Evolutionary conservation across 2,797 vertebrate species (phyloP).

Genomic region (Leontopithecus rosalia): DNA sequence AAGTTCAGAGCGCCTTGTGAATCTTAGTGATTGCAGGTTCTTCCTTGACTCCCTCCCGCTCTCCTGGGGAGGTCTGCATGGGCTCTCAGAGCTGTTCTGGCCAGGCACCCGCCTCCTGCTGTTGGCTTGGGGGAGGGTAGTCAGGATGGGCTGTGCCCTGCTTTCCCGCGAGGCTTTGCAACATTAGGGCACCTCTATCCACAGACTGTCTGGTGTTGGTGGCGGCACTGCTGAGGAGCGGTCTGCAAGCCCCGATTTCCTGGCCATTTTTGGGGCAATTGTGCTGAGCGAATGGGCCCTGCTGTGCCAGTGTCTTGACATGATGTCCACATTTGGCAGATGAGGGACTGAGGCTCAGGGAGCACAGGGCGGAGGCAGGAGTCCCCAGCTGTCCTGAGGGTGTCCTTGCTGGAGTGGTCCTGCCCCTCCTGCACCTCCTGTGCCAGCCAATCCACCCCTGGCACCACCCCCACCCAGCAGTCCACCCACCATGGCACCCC

Average conservation of each 20-base stretch:
- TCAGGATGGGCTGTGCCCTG: accelerated
- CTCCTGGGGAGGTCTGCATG: neutral
- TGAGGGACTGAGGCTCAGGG: neutral
- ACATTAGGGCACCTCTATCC: neutral
- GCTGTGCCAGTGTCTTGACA: neutral
- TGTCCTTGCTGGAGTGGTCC: neutral
- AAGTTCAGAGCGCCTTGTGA: neutral
- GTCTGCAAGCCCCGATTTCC: neutral
- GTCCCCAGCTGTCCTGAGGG: neutral
- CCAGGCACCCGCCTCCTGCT: neutral
- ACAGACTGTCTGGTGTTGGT: neutral
- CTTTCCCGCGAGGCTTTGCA: neutral
- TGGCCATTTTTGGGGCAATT: neutral
- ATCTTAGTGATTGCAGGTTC: neutral
- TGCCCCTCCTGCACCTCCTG: neutral
- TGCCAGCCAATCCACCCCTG: neutral
- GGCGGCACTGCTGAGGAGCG: accelerated
- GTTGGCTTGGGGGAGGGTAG: neutral
- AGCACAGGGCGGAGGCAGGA: neutral
- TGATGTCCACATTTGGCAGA: neutral
- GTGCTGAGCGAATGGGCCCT: accelerated
- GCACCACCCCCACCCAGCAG: neutral
- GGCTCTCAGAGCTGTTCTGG: neutral
- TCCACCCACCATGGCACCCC: neutral
- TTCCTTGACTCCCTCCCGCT: neutral